Evolutionary conservation across 2,797 vertebrate species (phyloP).

Genomic region (Darevskia mixta): DNA sequence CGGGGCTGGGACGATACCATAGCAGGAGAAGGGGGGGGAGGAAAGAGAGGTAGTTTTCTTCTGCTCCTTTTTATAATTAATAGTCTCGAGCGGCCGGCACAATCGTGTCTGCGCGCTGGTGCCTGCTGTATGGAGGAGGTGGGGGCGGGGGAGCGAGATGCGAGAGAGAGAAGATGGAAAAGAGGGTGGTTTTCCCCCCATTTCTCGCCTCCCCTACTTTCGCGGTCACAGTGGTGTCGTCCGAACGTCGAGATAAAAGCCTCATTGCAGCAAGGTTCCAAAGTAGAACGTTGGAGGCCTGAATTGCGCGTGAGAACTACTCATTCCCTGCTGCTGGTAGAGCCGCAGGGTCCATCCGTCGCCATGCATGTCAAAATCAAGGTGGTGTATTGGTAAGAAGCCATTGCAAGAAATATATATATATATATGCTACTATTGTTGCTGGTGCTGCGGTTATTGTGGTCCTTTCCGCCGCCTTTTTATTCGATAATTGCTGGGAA

Average conservation of each 20-base stretch:
- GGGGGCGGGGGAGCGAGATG: no score
- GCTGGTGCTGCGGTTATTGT: neutral
- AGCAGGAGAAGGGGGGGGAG: neutral
- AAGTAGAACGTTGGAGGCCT: neutral
- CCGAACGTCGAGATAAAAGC: neutral
- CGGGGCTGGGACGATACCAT: neutral
- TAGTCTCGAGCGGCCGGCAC: no score
- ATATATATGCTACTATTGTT: no score
- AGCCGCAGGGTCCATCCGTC: neutral
- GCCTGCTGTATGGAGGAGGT: fast-evolving
- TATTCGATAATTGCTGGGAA: neutral
- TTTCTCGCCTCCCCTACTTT: neutral
- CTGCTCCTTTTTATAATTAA: neutral
- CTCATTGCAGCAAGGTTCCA: neutral
- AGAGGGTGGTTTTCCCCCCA: fast-evolving
- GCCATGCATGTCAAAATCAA: conserved; percentile 9
- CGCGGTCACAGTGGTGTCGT: neutral
- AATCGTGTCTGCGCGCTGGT: fast-evolving
- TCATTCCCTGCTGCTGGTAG: neutral
- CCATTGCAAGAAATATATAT: neutral
- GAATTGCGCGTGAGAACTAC: no score
- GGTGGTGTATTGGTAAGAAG: conserved; percentile 42
- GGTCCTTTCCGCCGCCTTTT: neutral
- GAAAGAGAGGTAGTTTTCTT: neutral
- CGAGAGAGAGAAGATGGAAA: neutral